Conservation (phyloP, 2,113 vertebrate genomes). For the Lepisosteus osseus region DNA sequence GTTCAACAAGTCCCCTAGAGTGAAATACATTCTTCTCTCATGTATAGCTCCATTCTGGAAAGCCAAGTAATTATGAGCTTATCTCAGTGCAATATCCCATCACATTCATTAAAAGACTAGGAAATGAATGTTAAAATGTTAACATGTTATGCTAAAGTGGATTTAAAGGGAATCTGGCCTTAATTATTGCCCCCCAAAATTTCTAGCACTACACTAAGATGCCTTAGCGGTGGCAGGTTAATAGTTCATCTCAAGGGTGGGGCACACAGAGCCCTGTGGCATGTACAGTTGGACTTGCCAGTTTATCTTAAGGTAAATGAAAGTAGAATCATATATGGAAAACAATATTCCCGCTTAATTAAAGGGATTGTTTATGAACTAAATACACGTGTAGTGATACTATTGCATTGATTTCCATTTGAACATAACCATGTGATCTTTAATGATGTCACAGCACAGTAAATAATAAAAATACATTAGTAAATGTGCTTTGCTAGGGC, state of each 20-base stretch:
- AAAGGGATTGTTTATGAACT: too few relatives aligned
- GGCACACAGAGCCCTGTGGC: not conserved
- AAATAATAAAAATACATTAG: too few relatives aligned
- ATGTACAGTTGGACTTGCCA: not conserved
- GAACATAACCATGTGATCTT: too few relatives aligned
- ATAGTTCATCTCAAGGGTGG: not conserved
- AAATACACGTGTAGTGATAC: too few relatives aligned
- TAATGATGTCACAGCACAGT: too few relatives aligned
- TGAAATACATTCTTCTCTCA: not conserved
- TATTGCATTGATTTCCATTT: too few relatives aligned
- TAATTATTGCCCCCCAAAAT: too few relatives aligned
- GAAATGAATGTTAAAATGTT: too few relatives aligned
- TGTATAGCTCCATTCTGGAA: conserved; percentile 4
- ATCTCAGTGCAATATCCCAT: not conserved
- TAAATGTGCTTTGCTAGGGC: too few relatives aligned
- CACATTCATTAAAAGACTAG: not conserved
- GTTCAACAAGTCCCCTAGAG: not conserved
- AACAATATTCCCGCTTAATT: too few relatives aligned
- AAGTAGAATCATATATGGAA: not conserved
- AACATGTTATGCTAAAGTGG: too few relatives aligned
- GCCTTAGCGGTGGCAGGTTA: not conserved
- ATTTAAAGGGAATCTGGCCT: too few relatives aligned
- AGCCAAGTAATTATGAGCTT: not conserved
- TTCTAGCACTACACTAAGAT: not conserved
- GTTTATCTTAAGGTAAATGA: not conserved